Conservation (phyloP, 2,797 vertebrate genomes). For the Enteromius paludinosus region DNA sequence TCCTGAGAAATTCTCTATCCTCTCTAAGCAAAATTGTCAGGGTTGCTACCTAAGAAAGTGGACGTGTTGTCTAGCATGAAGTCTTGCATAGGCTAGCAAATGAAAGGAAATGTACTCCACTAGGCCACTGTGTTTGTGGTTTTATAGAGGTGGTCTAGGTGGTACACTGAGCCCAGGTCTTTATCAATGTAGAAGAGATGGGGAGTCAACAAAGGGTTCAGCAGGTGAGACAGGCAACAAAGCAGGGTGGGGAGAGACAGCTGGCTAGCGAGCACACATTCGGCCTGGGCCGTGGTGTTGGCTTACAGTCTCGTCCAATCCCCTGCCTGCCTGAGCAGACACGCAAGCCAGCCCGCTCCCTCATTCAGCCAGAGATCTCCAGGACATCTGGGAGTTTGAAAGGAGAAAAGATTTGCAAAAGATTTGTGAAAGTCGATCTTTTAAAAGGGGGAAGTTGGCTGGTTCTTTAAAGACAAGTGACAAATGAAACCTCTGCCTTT, state of each 20-base stretch:
- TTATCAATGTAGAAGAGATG: constrained; percentile 14
- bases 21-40: neutral
- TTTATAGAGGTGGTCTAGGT: neutral
- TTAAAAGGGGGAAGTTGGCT: constrained; percentile 79
- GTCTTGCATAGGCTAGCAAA: neutral
- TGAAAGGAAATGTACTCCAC: neutral
- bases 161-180: constrained; percentile 32
- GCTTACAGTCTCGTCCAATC: constrained; percentile 76
- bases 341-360: constrained; percentile 67
- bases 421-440: constrained; percentile 85
- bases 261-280: constrained; percentile 74
- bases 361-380: constrained; percentile 68
- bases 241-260: constrained; percentile 70
- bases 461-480: constrained; percentile 71
- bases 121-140: neutral
- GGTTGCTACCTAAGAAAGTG: neutral
- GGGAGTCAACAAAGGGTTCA: constrained; percentile 51
- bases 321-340: constrained; percentile 72
- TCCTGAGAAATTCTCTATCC: neutral
- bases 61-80: neutral
- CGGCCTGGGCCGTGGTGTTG: constrained; percentile 73
- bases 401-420: constrained; percentile 81
- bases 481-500: constrained; percentile 67
- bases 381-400: constrained; percentile 68
- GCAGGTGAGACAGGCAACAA: constrained; percentile 62